Evolutionary conservation across 2,888 invertebrate species (phyloP).

Genomic region (Hemicrepidius hirtus): DNA sequence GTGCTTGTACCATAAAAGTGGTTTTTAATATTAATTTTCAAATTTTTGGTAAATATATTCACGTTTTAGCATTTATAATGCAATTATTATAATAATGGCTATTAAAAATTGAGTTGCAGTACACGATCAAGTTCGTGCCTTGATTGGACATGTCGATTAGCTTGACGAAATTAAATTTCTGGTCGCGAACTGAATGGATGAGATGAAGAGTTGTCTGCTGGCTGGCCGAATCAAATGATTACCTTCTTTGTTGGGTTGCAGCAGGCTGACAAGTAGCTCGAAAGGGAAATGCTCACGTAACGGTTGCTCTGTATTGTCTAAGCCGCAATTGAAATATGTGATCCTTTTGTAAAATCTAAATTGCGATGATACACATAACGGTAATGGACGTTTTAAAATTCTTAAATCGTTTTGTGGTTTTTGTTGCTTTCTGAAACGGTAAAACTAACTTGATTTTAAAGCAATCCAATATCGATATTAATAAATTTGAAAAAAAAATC

Average conservation of each 20-base stretch:
- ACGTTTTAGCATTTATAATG: constrained; percentile 34
- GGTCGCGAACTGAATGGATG: constrained; percentile 38
- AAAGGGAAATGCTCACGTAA: constrained; percentile 46
- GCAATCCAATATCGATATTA: constrained; percentile 13
- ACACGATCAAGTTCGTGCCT: constrained; percentile 35
- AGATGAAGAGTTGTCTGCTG: constrained; percentile 44
- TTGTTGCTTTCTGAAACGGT: constrained; percentile 15
- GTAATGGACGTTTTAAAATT: constrained; percentile 37
- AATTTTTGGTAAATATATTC: constrained; percentile 24
- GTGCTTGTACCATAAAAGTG: not conserved
- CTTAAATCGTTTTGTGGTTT: constrained; percentile 37
- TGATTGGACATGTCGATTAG: constrained; percentile 44
- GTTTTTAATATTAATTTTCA: constrained; percentile 11
- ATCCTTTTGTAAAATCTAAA: constrained; percentile 40
- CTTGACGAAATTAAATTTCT: constrained; percentile 45
- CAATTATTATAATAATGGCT: constrained; percentile 35
- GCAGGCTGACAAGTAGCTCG: constrained; percentile 44
- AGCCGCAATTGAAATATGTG: constrained; percentile 32
- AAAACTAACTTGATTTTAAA: constrained; percentile 1
- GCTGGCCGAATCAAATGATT: constrained; percentile 44
- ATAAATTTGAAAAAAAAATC: not conserved
- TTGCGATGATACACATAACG: constrained; percentile 41
- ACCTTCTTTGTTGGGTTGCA: constrained; percentile 40
- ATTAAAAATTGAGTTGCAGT: constrained; percentile 35
- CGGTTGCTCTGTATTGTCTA: constrained; percentile 29